These are phyloP conservation scores for Guaruba guarouba DNA, from an alignment of 2,113 vertebrate genomes.

Conservation along the genomic window DNA sequence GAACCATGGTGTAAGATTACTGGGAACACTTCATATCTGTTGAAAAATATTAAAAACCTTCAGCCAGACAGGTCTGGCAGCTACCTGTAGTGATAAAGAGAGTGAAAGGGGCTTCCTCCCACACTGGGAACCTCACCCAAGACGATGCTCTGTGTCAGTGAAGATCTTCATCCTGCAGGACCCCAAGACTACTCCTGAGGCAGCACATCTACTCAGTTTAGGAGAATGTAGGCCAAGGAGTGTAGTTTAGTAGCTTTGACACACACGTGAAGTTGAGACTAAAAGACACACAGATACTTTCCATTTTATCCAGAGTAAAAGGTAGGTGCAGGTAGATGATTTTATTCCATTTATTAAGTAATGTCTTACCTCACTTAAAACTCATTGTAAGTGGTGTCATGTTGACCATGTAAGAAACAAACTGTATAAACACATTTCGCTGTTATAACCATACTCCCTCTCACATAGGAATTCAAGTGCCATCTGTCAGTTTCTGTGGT, in stretches of 20 bases:
- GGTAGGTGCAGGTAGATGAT: neutral
- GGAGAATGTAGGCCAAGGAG: neutral
- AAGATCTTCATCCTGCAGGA: neutral
- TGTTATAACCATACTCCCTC: neutral
- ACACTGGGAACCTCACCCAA: neutral
- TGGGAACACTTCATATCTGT: neutral
- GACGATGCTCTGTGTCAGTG: neutral
- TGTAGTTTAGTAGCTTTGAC: neutral
- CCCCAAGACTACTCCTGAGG: neutral
- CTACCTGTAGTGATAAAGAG: neutral
- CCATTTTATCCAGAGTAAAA: neutral
- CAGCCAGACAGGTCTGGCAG: neutral
- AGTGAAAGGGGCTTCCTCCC: neutral
- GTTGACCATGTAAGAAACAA: neutral
- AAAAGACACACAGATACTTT: neutral
- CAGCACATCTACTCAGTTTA: neutral
- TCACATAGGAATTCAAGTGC: neutral
- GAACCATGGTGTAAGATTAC: neutral
- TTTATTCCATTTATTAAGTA: neutral
- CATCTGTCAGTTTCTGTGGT: neutral
- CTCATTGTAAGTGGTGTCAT: neutral
- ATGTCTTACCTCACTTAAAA: neutral
- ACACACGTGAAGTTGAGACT: neutral
- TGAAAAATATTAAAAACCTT: neutral
- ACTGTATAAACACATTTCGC: rapidly evolving